Evolutionary conservation across 2,113 vertebrate genomes (phyloP).

Genomic region (Caranx ignobilis): DNA sequence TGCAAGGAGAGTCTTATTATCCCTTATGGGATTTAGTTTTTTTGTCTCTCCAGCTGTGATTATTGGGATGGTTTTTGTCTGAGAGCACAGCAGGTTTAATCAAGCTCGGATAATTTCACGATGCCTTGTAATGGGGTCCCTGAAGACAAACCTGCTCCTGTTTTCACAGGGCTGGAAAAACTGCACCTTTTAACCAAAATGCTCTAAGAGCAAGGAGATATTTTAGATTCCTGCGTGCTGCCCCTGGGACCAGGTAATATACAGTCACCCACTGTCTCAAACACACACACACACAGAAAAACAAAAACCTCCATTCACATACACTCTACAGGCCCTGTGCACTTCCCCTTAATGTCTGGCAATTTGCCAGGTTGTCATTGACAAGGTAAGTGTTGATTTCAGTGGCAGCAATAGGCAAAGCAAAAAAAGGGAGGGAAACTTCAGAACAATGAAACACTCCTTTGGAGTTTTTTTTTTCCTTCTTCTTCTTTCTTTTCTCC

Average conservation of each 20-base stretch:
- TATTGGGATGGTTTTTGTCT: constrained; percentile 63
- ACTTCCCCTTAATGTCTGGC: constrained; percentile 97
- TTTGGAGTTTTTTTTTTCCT: constrained; percentile 72
- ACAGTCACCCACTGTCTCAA: constrained; percentile 59
- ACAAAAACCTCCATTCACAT: constrained; percentile 27
- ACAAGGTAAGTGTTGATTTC: constrained; percentile 97
- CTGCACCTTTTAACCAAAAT: constrained; percentile 69
- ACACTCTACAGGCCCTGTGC: constrained; percentile 76
- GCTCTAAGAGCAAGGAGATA: constrained; percentile 63
- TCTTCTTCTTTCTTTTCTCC: constrained; percentile 30
- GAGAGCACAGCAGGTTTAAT: constrained; percentile 71
- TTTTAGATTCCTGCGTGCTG: constrained; percentile 68
- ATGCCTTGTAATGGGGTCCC: constrained; percentile 69
- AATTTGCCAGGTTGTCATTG: constrained; percentile 97
- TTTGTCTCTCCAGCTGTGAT: constrained; percentile 70
- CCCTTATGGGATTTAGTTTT: constrained; percentile 44
- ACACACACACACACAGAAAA: constrained; percentile 14
- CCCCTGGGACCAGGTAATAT: constrained; percentile 78
- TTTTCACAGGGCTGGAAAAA: constrained; percentile 55
- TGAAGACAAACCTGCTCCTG: constrained; percentile 67
- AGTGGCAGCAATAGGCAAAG: constrained; percentile 90
- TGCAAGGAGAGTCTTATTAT: constrained; percentile 46
- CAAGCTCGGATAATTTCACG: constrained; percentile 68
- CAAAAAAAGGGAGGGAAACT: constrained; percentile 87
- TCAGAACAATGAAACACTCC: constrained; percentile 92